These are phyloP conservation scores for Incurvaria masculella DNA, from an alignment of 2,888 invertebrate species.

Conservation along the genomic window DNA sequence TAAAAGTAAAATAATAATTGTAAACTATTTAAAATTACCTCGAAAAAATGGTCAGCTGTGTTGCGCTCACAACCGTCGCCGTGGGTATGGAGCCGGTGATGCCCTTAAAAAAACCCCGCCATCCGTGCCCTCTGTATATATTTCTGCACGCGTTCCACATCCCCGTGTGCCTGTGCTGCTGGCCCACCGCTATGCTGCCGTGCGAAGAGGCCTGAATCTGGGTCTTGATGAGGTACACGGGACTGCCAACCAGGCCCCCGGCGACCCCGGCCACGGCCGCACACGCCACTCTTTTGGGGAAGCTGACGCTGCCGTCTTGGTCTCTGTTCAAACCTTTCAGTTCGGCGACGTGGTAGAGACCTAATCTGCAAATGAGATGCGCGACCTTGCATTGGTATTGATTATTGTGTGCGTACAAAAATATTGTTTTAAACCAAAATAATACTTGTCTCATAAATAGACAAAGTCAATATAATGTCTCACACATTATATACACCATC, in stretches of 20 bases:
- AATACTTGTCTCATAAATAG: too few relatives aligned
- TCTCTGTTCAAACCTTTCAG: conserved; percentile 51
- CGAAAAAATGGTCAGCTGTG: conserved; percentile 80
- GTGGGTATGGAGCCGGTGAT: conserved; percentile 68
- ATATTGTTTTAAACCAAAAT: too few relatives aligned
- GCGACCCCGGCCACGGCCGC: conserved; percentile 59
- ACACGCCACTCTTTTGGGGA: conserved; percentile 38
- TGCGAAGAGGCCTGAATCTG: conserved; percentile 70
- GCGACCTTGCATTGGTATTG: too few relatives aligned
- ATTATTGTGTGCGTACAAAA: too few relatives aligned
- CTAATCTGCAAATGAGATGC: conserved; percentile 44
- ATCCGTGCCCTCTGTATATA: conserved; percentile 52
- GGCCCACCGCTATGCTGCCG: conserved; percentile 76
- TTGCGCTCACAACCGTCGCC: conserved; percentile 76
- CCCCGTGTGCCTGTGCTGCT: conserved; percentile 72
- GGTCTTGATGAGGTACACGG: conserved; percentile 79
- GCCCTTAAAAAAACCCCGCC: conserved; percentile 74
- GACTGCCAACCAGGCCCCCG: conserved; percentile 70
- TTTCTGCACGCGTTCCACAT: conserved; percentile 44
- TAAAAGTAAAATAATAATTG: not conserved
- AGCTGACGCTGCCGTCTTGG: conserved; percentile 31
- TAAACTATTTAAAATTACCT: conserved; percentile 42
- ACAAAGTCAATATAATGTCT: too few relatives aligned
- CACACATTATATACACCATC: too few relatives aligned
- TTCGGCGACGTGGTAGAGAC: conserved; percentile 62